These are phyloP conservation scores for Cricetomys ansorgei DNA, from an alignment of 2,113 vertebrate species.

Conservation along the genomic window DNA sequence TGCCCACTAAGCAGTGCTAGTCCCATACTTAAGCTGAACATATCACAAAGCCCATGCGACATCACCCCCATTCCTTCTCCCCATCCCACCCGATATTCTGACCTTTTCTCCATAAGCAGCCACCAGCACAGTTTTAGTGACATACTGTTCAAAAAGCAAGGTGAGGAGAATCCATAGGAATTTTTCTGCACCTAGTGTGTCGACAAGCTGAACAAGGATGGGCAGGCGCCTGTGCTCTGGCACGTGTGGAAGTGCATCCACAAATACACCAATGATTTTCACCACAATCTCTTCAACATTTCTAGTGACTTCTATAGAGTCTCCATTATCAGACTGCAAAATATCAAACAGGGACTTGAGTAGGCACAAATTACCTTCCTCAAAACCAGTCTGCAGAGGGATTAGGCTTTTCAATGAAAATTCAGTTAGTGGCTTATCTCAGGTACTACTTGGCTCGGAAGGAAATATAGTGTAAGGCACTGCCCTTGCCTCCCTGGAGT, in stretches of 20 bases:
- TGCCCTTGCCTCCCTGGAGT: not conserved
- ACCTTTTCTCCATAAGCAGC: conserved; percentile 91
- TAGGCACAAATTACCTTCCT: not conserved
- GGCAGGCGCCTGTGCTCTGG: conserved; percentile 95
- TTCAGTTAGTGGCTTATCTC: fast-evolving
- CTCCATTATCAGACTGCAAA: conserved; percentile 89
- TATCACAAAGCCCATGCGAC: not conserved
- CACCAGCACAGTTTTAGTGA: conserved; percentile 86
- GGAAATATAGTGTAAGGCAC: not conserved
- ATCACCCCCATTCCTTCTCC: not conserved
- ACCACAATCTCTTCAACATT: conserved; percentile 89
- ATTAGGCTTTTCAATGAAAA: not conserved
- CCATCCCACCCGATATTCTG: not conserved
- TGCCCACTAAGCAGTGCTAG: not conserved
- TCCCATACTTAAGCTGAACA: not conserved
- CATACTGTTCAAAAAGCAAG: conserved; percentile 94
- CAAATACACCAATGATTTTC: conserved; percentile 93
- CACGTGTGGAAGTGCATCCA: conserved; percentile 95
- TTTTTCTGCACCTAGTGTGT: conserved; percentile 89
- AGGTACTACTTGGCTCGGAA: not conserved
- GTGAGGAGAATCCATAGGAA: conserved; percentile 96
- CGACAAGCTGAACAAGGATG: conserved; percentile 90
- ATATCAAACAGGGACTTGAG: not conserved
- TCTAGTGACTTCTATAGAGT: conserved; percentile 80
- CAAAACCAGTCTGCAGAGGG: not conserved